These are phyloP conservation scores for Platycheirus albimanus DNA, from an alignment of 2,888 invertebrate species.

Conservation along the genomic window DNA sequence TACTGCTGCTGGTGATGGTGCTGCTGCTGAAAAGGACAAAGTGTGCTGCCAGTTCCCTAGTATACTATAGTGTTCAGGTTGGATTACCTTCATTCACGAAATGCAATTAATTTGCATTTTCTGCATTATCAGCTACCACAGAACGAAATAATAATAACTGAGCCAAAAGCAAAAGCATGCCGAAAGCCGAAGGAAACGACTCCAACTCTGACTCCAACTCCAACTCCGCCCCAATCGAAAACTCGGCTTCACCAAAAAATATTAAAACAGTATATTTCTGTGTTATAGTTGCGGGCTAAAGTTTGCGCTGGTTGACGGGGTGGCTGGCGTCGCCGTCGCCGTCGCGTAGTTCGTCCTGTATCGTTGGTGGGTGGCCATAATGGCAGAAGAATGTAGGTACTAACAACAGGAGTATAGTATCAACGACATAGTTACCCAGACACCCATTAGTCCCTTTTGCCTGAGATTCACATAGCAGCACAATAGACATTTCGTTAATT, in stretches of 20 bases:
- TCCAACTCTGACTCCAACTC: no score
- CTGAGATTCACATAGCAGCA: constrained; percentile 32
- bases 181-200: constrained; percentile 47
- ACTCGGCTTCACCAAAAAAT: constrained; percentile 37
- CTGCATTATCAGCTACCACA: constrained; percentile 74
- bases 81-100: constrained; percentile 73
- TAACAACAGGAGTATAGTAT: constrained; percentile 1
- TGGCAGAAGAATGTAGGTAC: not conserved
- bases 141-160: constrained; percentile 74
- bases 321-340: no score
- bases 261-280: constrained; percentile 39
- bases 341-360: no score
- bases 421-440: constrained; percentile 28
- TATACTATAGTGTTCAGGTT: constrained; percentile 66
- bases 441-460: constrained; percentile 39
- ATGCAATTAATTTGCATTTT: constrained; percentile 74
- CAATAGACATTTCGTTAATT: constrained; percentile 73
- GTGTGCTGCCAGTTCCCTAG: constrained; percentile 47
- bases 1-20: no score
- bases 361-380: constrained; percentile 1
- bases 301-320: constrained; percentile 6
- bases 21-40: constrained; percentile 19
- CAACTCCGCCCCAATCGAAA: constrained; percentile 41
- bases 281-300: not conserved
- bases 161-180: constrained; percentile 54